Conservation (phyloP, 30 jellyfish, hydroid and myxozoan species). For the Turritopsis dohrnii region DNA sequence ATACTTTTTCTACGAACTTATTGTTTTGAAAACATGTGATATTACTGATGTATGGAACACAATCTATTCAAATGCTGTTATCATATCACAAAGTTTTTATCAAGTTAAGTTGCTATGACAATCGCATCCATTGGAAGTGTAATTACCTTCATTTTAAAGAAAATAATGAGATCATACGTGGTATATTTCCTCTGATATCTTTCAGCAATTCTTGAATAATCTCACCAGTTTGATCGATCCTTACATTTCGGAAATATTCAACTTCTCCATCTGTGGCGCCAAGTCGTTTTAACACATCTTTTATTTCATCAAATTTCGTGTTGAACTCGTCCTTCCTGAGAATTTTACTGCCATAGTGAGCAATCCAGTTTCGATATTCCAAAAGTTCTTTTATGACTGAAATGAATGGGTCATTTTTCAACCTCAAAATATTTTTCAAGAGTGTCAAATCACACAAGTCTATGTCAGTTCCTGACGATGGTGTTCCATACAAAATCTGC, state of each 20-base stretch:
- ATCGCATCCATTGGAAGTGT: neutral
- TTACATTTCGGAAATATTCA: neutral
- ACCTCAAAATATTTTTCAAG: neutral
- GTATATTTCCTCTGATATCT: neutral
- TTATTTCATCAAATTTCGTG: neutral
- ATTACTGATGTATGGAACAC: too few species aligned
- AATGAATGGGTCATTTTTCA: neutral
- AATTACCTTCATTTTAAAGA: too few species aligned
- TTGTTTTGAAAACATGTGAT: too few species aligned
- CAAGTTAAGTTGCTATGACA: neutral
- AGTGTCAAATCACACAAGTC: conserved; percentile 1
- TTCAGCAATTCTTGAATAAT: neutral
- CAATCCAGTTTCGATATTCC: conserved; percentile 11
- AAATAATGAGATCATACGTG: neutral
- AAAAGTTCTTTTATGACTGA: neutral
- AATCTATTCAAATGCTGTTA: too few species aligned
- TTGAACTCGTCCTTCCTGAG: neutral
- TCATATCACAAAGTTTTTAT: too few species aligned
- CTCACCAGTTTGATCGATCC: neutral
- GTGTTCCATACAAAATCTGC: neutral
- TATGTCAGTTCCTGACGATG: neutral
- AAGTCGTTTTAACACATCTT: neutral
- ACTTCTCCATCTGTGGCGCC: conserved; percentile 13
- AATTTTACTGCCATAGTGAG: neutral
- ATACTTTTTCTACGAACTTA: too few species aligned